Percentiles rank a stretch among this genome's conserved stretches.
Evolutionary conservation across 23 tunicate species (phyloP).

Genomic region (Ascidia mentula): DNA sequence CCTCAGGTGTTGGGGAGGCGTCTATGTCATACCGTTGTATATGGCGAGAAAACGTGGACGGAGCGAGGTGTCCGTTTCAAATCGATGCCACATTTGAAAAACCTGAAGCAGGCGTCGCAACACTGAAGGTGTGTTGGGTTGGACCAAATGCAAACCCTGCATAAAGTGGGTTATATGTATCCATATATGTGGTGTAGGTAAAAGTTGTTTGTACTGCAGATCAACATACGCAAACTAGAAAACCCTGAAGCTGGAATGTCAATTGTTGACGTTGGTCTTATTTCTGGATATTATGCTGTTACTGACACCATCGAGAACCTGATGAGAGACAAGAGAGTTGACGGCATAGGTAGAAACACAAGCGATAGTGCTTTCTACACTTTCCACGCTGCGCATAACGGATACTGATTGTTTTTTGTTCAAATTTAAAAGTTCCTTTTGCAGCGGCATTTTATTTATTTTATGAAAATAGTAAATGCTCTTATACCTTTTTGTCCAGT

Average conservation of each 20-base stretch:
- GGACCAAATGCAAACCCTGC: too few relatives aligned
- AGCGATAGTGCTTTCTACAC: too few relatives aligned
- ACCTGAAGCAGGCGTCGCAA: not conserved
- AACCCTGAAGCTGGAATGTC: slow-evolving; percentile 31
- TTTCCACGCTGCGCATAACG: too few relatives aligned
- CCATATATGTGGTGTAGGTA: not conserved
- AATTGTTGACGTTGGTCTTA: slow-evolving; percentile 43
- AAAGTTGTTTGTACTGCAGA: not conserved
- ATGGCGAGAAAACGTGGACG: slow-evolving; percentile 41
- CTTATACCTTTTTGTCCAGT: slow-evolving; percentile 54
- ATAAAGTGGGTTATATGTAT: too few relatives aligned
- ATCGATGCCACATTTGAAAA: not conserved
- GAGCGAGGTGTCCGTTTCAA: slow-evolving; percentile 42
- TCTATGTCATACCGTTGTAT: slow-evolving; percentile 46
- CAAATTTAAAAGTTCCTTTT: too few relatives aligned
- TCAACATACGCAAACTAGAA: slow-evolving; percentile 24
- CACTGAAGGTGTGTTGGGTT: too few relatives aligned
- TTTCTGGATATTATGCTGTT: slow-evolving; percentile 48
- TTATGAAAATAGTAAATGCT: too few relatives aligned
- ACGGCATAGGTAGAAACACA: slow-evolving; percentile 64
- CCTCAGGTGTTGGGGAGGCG: slow-evolving; percentile 45
- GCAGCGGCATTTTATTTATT: too few relatives aligned
- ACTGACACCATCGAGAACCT: slow-evolving; percentile 19
- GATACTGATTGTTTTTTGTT: too few relatives aligned
- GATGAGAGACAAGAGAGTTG: slow-evolving; percentile 1